These are phyloP conservation scores for Oncorhynchus gorbuscha DNA, from an alignment of 2,113 vertebrate genomes.

Conservation along the genomic window DNA sequence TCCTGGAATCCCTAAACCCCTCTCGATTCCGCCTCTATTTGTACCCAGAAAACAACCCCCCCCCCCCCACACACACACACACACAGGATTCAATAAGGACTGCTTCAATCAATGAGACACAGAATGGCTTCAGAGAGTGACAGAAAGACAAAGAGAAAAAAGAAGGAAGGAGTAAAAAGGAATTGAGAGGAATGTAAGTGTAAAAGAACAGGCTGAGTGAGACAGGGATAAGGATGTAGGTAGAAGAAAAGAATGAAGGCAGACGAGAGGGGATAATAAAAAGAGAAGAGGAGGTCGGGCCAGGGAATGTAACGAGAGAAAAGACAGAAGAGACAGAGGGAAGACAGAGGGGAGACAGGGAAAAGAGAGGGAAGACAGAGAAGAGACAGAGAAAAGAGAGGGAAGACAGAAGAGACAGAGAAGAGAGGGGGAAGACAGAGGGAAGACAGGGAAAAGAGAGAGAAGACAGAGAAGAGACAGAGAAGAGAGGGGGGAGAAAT, in stretches of 20 bases:
- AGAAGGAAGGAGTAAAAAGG: neutral
- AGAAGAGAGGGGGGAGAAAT: too few relatives aligned
- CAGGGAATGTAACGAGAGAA: neutral
- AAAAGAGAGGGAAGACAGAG: too few relatives aligned
- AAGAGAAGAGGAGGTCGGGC: too few relatives aligned
- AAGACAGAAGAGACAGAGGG: too few relatives aligned
- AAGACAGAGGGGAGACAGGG: too few relatives aligned
- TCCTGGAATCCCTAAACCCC: slow-evolving; percentile 29
- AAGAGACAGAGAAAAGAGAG: too few relatives aligned
- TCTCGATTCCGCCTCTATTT: slow-evolving; percentile 25
- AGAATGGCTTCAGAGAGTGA: neutral
- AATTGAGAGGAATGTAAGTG: neutral
- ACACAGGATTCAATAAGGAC: neutral
- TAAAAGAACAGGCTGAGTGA: neutral
- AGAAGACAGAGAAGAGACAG: too few relatives aligned
- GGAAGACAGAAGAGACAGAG: too few relatives aligned
- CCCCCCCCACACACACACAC: too few relatives aligned
- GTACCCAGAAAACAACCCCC: neutral
- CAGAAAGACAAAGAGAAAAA: neutral
- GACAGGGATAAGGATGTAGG: neutral
- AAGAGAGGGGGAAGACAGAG: too few relatives aligned
- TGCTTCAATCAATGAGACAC: slow-evolving; percentile 14
- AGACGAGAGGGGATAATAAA: neutral
- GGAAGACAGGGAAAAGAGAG: too few relatives aligned
- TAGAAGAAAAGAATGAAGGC: neutral